Percentiles rank a stretch among this genome's conserved stretches.
Conservation (phyloP, 2,888 invertebrate genomes). For the Archips xylosteana region DNA sequence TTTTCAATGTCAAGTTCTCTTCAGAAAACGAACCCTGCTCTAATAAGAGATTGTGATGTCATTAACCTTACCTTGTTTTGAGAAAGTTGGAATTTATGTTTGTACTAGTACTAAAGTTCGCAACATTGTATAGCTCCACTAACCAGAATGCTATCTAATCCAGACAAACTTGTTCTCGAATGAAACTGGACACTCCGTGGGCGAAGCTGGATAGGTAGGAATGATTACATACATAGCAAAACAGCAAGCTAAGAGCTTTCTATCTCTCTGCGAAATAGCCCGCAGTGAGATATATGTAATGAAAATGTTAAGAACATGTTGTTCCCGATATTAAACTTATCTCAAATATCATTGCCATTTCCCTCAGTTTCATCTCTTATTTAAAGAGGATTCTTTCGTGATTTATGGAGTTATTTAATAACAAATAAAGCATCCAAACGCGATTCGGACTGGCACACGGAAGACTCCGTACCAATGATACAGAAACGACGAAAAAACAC, state of each 20-base stretch:
- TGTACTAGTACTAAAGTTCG: neutral
- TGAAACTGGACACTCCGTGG: conserved; percentile 14
- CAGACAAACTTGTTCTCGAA: conserved; percentile 17
- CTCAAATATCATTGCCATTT: no score
- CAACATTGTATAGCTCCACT: neutral
- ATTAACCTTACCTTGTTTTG: neutral
- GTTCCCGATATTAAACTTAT: no score
- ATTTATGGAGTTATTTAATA: no score
- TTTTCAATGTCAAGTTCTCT: conserved; percentile 5
- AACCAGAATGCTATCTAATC: conserved; percentile 11
- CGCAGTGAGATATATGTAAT: neutral
- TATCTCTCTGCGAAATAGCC: neutral
- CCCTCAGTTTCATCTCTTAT: no score
- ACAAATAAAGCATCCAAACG: no score
- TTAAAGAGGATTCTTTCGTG: no score
- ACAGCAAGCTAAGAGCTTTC: neutral
- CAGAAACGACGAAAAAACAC: no score
- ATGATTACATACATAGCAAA: neutral
- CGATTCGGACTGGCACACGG: no score
- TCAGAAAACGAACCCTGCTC: neutral
- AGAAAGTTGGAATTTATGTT: neutral
- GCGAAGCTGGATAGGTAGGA: conserved; percentile 2
- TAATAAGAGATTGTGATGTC: neutral
- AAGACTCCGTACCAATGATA: no score
- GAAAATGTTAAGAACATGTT: neutral